Percentiles rank a stretch among this genome's conserved stretches.
Conservation (phyloP, 2,888 invertebrate species). For the Flexamia atlantica region DNA sequence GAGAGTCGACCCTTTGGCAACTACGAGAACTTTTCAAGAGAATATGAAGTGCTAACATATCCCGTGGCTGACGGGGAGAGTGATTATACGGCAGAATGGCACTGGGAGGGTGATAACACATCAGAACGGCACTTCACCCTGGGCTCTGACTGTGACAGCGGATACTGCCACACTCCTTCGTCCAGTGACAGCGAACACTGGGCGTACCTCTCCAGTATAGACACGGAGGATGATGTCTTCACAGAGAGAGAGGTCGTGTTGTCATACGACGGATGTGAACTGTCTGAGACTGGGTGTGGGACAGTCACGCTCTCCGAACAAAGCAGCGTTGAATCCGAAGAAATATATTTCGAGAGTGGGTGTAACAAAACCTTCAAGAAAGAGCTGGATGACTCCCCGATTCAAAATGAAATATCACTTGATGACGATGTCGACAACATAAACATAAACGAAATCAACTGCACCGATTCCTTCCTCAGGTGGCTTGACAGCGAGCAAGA, state of each 20-base stretch:
- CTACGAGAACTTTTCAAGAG: neutral
- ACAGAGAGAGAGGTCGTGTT: conserved; percentile 35
- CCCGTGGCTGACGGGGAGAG: neutral
- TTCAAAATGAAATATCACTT: neutral
- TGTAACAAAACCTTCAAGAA: neutral
- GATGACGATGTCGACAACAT: conserved; percentile 20
- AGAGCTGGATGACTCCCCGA: neutral
- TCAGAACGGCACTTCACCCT: neutral
- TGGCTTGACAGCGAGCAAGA: conserved; percentile 54
- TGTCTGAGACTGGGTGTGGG: neutral
- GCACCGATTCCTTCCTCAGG: conserved; percentile 49
- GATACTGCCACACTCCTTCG: conserved; percentile 2
- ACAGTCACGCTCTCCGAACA: neutral
- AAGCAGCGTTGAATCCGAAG: neutral
- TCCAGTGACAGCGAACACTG: conserved; percentile 36
- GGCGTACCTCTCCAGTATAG: neutral
- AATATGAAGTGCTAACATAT: neutral
- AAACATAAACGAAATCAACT: conserved; percentile 41
- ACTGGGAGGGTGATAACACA: too few species aligned
- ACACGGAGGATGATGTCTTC: conserved; percentile 34
- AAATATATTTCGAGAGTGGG: too few species aligned
- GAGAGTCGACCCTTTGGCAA: conserved; percentile 4
- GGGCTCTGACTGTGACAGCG: conserved; percentile 9
- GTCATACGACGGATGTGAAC: conserved; percentile 29
- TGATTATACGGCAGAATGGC: neutral